Base-by-base conservation (phyloP, 2,113 vertebrate species). In the Hyaena hyaena region DNA sequence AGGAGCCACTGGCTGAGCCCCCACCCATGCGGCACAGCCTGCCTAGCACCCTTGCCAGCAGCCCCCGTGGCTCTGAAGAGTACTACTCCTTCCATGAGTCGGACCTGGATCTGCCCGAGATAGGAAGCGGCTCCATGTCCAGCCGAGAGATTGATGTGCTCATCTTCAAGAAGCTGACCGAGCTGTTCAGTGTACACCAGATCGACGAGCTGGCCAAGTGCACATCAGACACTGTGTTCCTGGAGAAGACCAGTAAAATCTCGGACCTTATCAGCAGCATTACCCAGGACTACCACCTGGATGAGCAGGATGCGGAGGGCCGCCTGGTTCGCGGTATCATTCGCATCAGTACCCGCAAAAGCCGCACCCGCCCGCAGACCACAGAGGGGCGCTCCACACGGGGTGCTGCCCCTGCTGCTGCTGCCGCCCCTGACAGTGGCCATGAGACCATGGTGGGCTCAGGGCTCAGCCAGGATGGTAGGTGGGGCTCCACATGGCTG, bases 201-300 rank as follows among this genome's bases (percentile, higher is more conserved):
- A 99, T 99, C 0, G 99, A 99, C 16, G 99, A 99, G 99, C 98
- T 99, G 98, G 99, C 99, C 98, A 99, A 99, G 98, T 99, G 99
- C 98, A 99, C 99, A 0, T 99, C 99, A 0, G 99, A 99, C 98
- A 99, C 99, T 0, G 99, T 99, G 23, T 99, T 99, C 99, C 99
- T 99, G 93, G 99, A 99, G 98, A 99, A 99, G 98, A 99, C 99
- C 98, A 99, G 99, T 93, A 99, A 99, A 98, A 99, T 99, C 98
- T 99, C 99, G 0, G 99, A 99, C 98, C 99, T 99, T 88, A 99
- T 99, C 98, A 99, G 99, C 98, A 99, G 99, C 98, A 99, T 99
- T 65, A 99, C 99, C 2, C 99, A 99, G 99, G 99, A 99, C 98
- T 99, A 99, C 99, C 99, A 99, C 98, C 98, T 99, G 98, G 99